Evolutionary conservation across 2,888 invertebrate species (phyloP).

Genomic region (Eristalinus sepulchralis): DNA sequence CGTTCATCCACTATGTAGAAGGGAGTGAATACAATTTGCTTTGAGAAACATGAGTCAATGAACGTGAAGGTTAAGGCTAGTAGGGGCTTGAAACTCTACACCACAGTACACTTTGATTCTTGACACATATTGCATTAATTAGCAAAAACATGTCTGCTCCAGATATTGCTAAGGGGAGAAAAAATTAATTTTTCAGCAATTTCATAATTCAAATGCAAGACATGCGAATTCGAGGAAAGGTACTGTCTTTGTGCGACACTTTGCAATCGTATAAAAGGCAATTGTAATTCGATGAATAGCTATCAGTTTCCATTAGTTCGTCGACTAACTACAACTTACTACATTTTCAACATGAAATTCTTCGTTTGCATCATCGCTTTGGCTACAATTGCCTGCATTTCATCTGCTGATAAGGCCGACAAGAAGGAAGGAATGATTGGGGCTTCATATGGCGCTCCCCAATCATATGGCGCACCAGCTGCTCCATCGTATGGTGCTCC

Average conservation of each 20-base stretch:
- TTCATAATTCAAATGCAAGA: neutral
- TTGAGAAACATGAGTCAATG: neutral
- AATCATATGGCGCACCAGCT: constrained; percentile 73
- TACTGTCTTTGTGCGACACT: neutral
- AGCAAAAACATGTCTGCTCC: constrained; percentile 16
- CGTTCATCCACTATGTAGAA: neutral
- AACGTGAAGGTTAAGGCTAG: constrained; percentile 31
- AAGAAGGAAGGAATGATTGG: constrained; percentile 54
- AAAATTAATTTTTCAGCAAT: neutral
- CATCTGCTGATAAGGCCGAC: constrained; percentile 72
- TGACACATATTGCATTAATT: constrained; percentile 9
- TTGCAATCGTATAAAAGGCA: constrained; percentile 39
- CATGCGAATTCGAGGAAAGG: neutral
- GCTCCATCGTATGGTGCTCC: constrained; percentile 34
- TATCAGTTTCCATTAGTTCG: constrained; percentile 52
- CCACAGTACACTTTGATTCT: constrained; percentile 21
- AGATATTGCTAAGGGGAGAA: constrained; percentile 6
- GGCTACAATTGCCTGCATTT: constrained; percentile 73
- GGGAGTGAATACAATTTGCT: neutral
- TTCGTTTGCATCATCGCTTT: constrained; percentile 75
- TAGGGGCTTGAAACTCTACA: constrained; percentile 34
- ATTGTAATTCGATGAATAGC: neutral
- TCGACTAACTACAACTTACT: constrained; percentile 16
- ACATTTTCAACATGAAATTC: constrained; percentile 75
- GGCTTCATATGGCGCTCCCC: constrained; percentile 27